Conservation (phyloP, 2,113 vertebrate species). For the Vulpes vulpes region DNA sequence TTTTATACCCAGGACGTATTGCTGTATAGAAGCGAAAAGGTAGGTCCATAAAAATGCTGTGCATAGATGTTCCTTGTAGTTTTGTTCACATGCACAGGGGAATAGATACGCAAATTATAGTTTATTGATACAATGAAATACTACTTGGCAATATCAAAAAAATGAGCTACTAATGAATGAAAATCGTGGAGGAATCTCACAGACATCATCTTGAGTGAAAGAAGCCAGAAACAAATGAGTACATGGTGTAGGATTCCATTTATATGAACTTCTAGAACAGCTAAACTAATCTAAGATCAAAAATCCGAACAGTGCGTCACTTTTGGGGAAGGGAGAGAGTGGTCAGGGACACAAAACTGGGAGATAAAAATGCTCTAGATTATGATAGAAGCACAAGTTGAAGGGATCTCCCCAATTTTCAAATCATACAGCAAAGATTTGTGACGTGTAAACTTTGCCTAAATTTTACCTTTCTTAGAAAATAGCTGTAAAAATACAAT, state of each 20-base stretch:
- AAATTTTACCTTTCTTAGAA: background rate
- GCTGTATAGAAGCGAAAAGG: background rate
- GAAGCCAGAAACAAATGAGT: background rate
- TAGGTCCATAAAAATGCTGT: background rate
- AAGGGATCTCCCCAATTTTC: background rate
- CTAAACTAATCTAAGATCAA: background rate
- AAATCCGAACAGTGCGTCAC: background rate
- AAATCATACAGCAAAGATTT: background rate
- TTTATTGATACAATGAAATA: background rate
- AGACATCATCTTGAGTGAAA: background rate
- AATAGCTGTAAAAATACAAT: background rate
- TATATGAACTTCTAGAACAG: background rate
- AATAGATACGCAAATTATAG: background rate
- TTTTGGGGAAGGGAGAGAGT: background rate
- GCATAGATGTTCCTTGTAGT: background rate
- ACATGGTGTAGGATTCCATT: background rate
- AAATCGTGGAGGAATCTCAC: background rate
- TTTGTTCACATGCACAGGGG: background rate
- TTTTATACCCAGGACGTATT: background rate
- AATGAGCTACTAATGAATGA: background rate
- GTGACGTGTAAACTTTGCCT: background rate
- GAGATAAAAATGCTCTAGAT: background rate
- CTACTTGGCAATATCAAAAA: background rate
- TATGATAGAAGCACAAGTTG: background rate
- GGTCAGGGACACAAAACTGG: background rate